Evolutionary conservation across 2,888 invertebrate genomes (phyloP), one percentile per base, ranked within the genome.

Genomic region (Sphaeridia pumilis): DNA sequence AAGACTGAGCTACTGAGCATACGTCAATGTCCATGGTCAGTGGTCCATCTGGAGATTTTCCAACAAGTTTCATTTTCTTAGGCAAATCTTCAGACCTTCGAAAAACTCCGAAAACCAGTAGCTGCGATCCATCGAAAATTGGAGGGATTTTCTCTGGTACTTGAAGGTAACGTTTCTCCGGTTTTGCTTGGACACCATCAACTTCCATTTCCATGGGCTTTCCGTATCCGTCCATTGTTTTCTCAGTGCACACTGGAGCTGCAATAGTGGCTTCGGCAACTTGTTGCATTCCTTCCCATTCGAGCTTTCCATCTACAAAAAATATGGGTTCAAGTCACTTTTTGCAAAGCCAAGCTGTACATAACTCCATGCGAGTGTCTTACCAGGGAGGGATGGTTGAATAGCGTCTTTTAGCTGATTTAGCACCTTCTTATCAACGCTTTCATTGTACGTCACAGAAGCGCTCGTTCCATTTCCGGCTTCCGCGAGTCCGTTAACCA

Each of bases 401-500:
- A 66, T 38, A 24, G 60, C 64, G 49, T 65, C 61, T 50, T 66
- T 66, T 24, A 67, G 55, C 35, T 65, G 64, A 25, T 60, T 58
- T 27, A 65, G 25, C 22, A 68, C 66, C 57, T 68, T 67, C 21
- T 58, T 59, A 24, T 66, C 61, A 46, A 68, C 57, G 14, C 52
- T 57, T 49, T 67, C 67, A 35, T 66, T 60, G 52, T 63, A 57
- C 1, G 65, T 61, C 4, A 69, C 68, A 60, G 70, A 70, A 26
- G 67, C 69, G 3, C 67, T 65, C 4, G 67, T 67, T 3, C 71
- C 71, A 20, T 64, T 61, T 4, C 70, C 71, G 27, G 68, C 69
- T 38, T 64, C 57, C 7, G 70, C 70, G 3, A 70, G 59, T 26
- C 70, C 70, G 38, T 66, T 66, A n/a, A 71, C 67, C 24, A 71